Base-by-base conservation (phyloP, 2,888 invertebrate genomes). In the Folsomia candida region DNA sequence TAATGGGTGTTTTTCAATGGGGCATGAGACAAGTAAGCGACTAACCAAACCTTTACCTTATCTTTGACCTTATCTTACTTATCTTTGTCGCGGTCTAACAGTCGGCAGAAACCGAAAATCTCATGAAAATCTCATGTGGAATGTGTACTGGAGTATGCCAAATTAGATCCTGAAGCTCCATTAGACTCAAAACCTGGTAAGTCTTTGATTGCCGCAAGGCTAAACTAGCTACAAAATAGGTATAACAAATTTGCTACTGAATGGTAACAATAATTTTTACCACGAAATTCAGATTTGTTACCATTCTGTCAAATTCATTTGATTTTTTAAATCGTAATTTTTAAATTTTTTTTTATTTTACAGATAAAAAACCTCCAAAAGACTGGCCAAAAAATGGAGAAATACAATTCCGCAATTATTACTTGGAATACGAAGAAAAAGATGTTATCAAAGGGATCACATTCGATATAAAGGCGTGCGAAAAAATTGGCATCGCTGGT, bases 51-150 rank as follows among this genome's bases (percentile, higher is more conserved):
- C n/a, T n/a, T n/a, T n/a, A n/a, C n/a, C n/a, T n/a, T n/a, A n/a
- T n/a, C n/a, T n/a, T n/a, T n/a, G n/a, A n/a, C n/a, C n/a, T n/a
- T n/a, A n/a, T n/a, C n/a, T n/a, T n/a, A n/a, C n/a, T n/a, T n/a
- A n/a, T n/a, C n/a, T n/a, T n/a, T n/a, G n/a, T n/a, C n/a, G n/a
- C n/a, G n/a, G n/a, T n/a, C n/a, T n/a, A n/a, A n/a, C n/a, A n/a
- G 82, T 88, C 90, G 37, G 90, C 92, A 0, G 92, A 93, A 82
- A 82, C 85, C 37, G 85, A 85, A 59, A 88, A 89, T n/a, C 89
- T 90, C 80, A 90, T 91, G 90, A 90, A 89, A 3, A 89, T 89
- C 89, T 3, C 89, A 89, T 66, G 93, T 97, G 0, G 97, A 97
- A 84, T 87, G 94, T 65, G 88, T 94, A 1, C 82, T 91, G 26